phyloP scores from a whole-genome alignment of 2,113 vertebrate species.

The Campylomormyrus numenius region DNA sequence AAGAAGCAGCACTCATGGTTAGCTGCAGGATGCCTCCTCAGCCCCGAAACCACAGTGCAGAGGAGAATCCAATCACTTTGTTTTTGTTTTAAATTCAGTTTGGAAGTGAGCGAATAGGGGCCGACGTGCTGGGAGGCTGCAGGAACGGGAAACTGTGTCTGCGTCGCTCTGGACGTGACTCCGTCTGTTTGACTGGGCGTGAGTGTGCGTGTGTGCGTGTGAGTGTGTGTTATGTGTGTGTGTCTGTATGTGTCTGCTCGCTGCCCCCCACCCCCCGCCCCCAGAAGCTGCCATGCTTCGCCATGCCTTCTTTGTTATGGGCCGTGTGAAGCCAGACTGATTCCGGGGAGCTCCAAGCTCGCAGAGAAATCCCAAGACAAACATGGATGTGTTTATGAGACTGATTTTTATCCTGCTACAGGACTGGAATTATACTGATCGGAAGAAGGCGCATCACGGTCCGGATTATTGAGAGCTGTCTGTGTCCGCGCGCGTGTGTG shows the following conservation, averaged over 20 bases:
- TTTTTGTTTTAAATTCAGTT: background rate
- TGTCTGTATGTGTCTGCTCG: conserved; percentile 27
- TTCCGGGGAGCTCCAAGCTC: conserved; percentile 37
- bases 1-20: conserved; percentile 60
- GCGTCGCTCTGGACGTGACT: conserved; percentile 48
- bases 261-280: conserved; percentile 32
- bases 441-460: background rate
- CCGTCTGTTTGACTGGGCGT: conserved; percentile 32
- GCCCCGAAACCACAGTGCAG: conserved; percentile 42
- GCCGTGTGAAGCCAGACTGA: conserved; percentile 31
- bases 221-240: conserved; percentile 22
- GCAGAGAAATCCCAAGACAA: conserved; percentile 41
- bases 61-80: conserved; percentile 12
- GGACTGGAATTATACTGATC: conserved; percentile 54
- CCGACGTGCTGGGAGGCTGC: conserved; percentile 20
- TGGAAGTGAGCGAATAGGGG: background rate
- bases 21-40: conserved; percentile 58
- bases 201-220: conserved; percentile 18
- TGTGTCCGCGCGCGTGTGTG: conserved; percentile 18
- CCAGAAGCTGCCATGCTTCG: conserved; percentile 40
- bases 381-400: conserved; percentile 60
- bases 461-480: background rate
- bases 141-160: conserved; percentile 52
- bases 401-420: conserved; percentile 58
- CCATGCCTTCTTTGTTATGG: conserved; percentile 32